Base-by-base conservation (phyloP, 2,888 invertebrate genomes). In the Ferrisia virgata region DNA sequence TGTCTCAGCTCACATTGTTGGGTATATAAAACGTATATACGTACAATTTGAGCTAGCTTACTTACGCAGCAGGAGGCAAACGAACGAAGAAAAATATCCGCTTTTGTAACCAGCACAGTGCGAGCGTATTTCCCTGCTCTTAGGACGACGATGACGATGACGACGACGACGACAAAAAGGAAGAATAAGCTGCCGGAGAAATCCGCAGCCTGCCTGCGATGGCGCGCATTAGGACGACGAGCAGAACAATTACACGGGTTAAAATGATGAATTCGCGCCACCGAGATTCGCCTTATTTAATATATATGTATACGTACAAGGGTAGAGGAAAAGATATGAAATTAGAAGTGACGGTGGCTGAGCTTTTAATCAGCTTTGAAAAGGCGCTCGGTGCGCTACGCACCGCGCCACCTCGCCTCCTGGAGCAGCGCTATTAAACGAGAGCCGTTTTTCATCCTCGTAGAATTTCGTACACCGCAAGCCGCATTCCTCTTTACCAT, bases 211-310 rank as follows among this genome's bases (percentile, higher is more conserved):
- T 3, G 5, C 36, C 5, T 36, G 36, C 36, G 5, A 36, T 36
- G 22, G 22, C 53, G n/a, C 53, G 18, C n/a, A n/a, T n/a, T 53
- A 53, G 53, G 53, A 53, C 53, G 40, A 36, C 64, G 82, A 39
- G 33, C 15, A 33, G 72, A 82, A 82, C 82, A 83, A 83, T 83
- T 83, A 83, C 83, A 83, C 83, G 76, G 83, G 83, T 83, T 83
- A 83, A 83, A 83, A 83, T 83, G 83, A 83, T 83, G 83, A 83
- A 83, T 83, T 83, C 83, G 83, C n/a, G n/a, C n/a, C n/a, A n/a
- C 83, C 76, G 69, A 83, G 76, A 83, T 83, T 83, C 83, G 40
- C n/a, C n/a, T 83, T 83, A 83, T 83, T 83, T 72, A 83, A 83
- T 83, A n/a, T n/a, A n/a, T n/a, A n/a, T n/a, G n/a, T n/a, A n/a